These are phyloP conservation scores for Apis cerana DNA, from an alignment of 1,140 invertebrate species.

Conservation along the genomic window DNA sequence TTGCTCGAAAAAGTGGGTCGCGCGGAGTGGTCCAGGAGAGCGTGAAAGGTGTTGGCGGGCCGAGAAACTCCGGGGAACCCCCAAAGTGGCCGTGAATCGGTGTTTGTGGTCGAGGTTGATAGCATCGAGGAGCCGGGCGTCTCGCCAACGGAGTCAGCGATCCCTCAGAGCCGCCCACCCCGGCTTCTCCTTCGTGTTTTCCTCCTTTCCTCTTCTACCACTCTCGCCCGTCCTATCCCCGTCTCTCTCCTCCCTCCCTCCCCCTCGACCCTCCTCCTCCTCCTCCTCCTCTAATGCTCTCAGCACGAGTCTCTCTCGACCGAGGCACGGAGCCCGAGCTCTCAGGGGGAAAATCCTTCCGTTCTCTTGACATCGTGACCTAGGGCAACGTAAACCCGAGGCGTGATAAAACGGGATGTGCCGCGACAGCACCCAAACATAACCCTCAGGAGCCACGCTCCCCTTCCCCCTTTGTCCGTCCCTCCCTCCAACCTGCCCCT, in stretches of 20 bases:
- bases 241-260: neutral
- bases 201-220: conserved; percentile 55
- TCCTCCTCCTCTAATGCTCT: neutral
- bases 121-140: conserved; percentile 75
- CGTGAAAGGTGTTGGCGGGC: conserved; percentile 8
- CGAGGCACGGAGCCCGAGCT: conserved; percentile 35
- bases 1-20: conserved; percentile 37
- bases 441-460: conserved; percentile 63
- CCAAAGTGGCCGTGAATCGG: conserved; percentile 76
- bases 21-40: conserved; percentile 26
- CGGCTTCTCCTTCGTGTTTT: conserved; percentile 46
- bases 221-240: neutral
- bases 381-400: conserved; percentile 72
- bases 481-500: neutral
- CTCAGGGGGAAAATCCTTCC: conserved; percentile 72
- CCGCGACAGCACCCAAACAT: conserved; percentile 72
- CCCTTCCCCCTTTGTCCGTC: neutral
- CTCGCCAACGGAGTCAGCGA: conserved; percentile 71
- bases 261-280: no score
- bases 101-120: conserved; percentile 78
- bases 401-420: conserved; percentile 73
- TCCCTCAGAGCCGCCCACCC: conserved; percentile 52
- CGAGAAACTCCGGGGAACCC: conserved; percentile 60
- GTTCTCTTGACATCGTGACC: conserved; percentile 76
- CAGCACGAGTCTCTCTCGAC: conserved; percentile 29